phyloP scores from a whole-genome alignment of 2,888 invertebrate genomes.

The Folsomia manolachei region DNA sequence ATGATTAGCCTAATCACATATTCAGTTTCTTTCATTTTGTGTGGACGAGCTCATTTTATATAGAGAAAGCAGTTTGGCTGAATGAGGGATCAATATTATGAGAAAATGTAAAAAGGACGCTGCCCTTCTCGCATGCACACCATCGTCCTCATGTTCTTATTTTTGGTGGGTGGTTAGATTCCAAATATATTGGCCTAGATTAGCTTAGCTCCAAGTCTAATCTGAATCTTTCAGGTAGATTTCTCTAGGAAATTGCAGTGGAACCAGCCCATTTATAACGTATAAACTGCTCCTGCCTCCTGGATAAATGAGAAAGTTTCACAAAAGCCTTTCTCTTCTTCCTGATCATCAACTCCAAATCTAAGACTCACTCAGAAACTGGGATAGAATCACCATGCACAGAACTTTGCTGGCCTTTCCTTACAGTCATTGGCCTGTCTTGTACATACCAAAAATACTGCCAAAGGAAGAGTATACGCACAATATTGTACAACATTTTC shows the following conservation, averaged over 20 bases:
- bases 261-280: neutral
- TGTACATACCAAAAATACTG: neutral
- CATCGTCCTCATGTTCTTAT: too few relatives aligned
- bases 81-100: neutral
- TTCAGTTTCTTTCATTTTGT: neutral
- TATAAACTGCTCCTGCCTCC: neutral
- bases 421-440: too few relatives aligned
- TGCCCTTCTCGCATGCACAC: neutral
- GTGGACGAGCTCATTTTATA: neutral
- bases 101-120: neutral
- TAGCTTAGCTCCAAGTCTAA: neutral
- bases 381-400: neutral
- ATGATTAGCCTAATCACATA: neutral
- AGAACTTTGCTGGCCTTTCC: neutral
- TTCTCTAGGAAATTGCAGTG: neutral
- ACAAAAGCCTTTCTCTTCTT: neutral
- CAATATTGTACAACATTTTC: neutral
- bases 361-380: neutral
- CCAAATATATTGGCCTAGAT: neutral
- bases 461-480: neutral
- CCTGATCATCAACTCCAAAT: neutral
- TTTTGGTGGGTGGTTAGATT: neutral
- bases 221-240: constrained; percentile 10
- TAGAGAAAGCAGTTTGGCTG: neutral
- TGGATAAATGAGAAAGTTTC: neutral